Conservation (phyloP, 92 coral and sea anemone species). For the Metridium senile region DNA sequence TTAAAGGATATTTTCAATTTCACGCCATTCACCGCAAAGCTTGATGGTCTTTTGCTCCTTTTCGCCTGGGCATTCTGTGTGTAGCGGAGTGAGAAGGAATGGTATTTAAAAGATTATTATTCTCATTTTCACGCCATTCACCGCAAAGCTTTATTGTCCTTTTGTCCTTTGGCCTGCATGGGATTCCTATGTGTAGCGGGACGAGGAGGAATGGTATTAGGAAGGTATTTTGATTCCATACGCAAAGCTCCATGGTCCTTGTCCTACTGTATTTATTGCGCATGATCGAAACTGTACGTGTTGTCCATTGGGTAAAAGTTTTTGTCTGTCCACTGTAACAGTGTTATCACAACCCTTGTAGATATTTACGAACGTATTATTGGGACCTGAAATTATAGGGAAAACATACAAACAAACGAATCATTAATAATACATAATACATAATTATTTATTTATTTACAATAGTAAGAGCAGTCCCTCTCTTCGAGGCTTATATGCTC, state of each 20-base stretch:
- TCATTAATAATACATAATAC: too few species aligned
- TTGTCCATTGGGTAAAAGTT: slow-evolving; percentile 58
- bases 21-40: slow-evolving; percentile 82
- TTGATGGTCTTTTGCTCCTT: slow-evolving; percentile 88
- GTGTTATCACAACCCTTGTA: slow-evolving; percentile 81
- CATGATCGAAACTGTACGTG: slow-evolving; percentile 96
- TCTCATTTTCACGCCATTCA: too few species aligned
- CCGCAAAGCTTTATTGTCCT: too few species aligned
- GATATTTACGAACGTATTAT: slow-evolving; percentile 70
- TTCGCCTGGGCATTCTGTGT: too few species aligned
- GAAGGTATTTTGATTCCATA: slow-evolving; percentile 81
- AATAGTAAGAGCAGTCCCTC: too few species aligned
- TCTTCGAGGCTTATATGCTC: too few species aligned
- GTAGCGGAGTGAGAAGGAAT: too few species aligned
- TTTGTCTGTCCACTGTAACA: slow-evolving; percentile 50
- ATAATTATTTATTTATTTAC: too few species aligned
- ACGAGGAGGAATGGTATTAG: not conserved
- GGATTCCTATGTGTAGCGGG: not conserved
- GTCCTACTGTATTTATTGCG: slow-evolving; percentile 82
- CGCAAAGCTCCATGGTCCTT: slow-evolving; percentile 88
- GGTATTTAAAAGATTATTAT: too few species aligned
- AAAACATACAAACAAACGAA: not conserved
- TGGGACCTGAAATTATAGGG: slow-evolving; percentile 54
- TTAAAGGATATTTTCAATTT: slow-evolving; percentile 72
- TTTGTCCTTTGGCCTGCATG: not conserved